phyloP scores from a whole-genome alignment of 2,888 invertebrate genomes.

The Yponomeuta cagnagella region DNA sequence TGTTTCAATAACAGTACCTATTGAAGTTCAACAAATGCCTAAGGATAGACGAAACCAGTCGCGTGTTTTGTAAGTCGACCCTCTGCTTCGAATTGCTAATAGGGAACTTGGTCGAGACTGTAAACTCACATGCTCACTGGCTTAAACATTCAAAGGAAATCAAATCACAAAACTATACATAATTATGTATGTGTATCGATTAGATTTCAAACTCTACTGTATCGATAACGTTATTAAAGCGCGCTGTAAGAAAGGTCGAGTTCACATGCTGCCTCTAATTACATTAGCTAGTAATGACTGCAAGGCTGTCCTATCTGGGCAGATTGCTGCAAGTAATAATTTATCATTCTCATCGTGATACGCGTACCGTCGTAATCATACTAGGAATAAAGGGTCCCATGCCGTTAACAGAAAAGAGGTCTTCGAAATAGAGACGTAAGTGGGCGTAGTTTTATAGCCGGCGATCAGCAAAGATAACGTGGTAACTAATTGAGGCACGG shows the following conservation, averaged over 20 bases:
- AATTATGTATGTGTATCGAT: not conserved
- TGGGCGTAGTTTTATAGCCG: not conserved
- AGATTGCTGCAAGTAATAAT: not conserved
- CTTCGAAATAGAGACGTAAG: not conserved
- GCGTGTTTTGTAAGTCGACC: constrained; percentile 1
- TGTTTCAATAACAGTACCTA: not conserved
- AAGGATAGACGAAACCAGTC: not conserved
- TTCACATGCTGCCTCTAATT: not conserved
- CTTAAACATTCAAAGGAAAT: not conserved
- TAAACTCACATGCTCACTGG: not conserved
- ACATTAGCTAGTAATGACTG: constrained; percentile 2
- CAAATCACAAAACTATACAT: not conserved
- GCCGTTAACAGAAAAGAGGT: not conserved
- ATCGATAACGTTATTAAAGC: constrained; percentile 31
- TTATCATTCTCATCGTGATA: not conserved
- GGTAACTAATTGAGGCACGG: constrained; percentile 9
- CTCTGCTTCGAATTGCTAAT: not conserved
- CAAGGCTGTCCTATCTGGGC: not conserved
- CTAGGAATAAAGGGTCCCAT: not conserved
- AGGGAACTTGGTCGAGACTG: not conserved
- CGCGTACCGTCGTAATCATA: no score
- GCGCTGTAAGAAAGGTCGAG: constrained; percentile 9
- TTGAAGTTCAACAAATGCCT: constrained; percentile 1
- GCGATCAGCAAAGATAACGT: not conserved
- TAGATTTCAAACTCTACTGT: not conserved